Evolutionary conservation across 30 jellyfish, hydroid and myxozoan species (phyloP).

Genomic region (Hydractinia echinata): DNA sequence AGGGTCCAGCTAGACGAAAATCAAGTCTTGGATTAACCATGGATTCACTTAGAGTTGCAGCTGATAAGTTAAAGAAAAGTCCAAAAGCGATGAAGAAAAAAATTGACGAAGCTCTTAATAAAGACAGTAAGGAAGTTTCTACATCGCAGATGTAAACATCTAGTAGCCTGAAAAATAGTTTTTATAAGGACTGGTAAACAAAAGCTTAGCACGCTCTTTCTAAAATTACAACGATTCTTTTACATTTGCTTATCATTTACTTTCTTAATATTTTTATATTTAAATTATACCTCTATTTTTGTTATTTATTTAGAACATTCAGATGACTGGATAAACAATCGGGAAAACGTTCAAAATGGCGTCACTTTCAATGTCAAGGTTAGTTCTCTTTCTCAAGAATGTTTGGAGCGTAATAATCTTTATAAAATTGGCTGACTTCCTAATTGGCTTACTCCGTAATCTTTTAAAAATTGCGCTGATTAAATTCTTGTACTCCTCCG

Average conservation of each 20-base stretch:
- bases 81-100: slow-evolving; percentile 22
- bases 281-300: not conserved
- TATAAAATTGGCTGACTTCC: no score
- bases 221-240: no score
- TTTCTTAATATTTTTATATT: not conserved
- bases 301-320: slow-evolving; percentile 20
- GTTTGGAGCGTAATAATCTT: no score
- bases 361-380: slow-evolving; percentile 61
- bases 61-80: slow-evolving; percentile 27
- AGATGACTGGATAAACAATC: slow-evolving; percentile 33
- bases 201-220: no score
- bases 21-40: slow-evolving; percentile 8
- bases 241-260: no score
- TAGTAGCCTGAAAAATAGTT: no score
- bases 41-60: slow-evolving; percentile 29
- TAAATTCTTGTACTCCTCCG: no score
- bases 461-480: no score
- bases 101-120: slow-evolving; percentile 20
- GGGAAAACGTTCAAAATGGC: slow-evolving; percentile 52
- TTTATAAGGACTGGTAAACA: no score
- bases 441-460: no score
- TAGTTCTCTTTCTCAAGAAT: no score
- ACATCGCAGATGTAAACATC: no score
- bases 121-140: slow-evolving; percentile 22
- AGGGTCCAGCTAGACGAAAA: slow-evolving; percentile 15